Percentiles rank a stretch among this genome's conserved stretches.
Conservation (phyloP, 2,888 invertebrate genomes). For the Elegia similella region DNA sequence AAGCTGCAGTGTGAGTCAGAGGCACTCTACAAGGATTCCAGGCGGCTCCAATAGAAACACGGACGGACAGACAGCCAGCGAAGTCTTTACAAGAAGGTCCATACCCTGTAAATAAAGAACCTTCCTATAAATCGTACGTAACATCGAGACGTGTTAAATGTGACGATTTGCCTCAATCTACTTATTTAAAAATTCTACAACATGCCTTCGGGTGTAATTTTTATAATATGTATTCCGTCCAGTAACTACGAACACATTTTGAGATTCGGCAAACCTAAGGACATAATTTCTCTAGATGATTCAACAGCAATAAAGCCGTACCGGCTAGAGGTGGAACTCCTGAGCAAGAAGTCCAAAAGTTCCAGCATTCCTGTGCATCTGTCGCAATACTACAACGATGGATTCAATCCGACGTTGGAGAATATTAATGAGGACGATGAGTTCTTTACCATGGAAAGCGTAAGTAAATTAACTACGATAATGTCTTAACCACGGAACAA, state of each 20-base stretch:
- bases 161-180: background rate
- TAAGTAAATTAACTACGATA: slow-evolving; percentile 53
- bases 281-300: slow-evolving; percentile 47
- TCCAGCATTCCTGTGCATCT: slow-evolving; percentile 61
- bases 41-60: no score
- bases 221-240: slow-evolving; percentile 86
- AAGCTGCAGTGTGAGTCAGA: no score
- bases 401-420: slow-evolving; percentile 52
- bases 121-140: no score
- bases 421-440: slow-evolving; percentile 71
- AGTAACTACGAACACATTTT: slow-evolving; percentile 84
- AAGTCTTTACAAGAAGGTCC: no score
- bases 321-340: slow-evolving; percentile 59
- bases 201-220: slow-evolving; percentile 85
- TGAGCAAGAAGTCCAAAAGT: slow-evolving; percentile 58
- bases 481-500: no score
- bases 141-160: no score
- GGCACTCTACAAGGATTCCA: no score
- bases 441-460: slow-evolving; percentile 86
- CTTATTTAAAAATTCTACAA: slow-evolving; percentile 13
- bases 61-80: no score
- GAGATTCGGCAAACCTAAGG: slow-evolving; percentile 72
- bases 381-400: slow-evolving; percentile 62
- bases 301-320: slow-evolving; percentile 43
- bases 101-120: no score